Base-by-base conservation (phyloP, 2,888 invertebrate genomes). In the Lagria hirta region DNA sequence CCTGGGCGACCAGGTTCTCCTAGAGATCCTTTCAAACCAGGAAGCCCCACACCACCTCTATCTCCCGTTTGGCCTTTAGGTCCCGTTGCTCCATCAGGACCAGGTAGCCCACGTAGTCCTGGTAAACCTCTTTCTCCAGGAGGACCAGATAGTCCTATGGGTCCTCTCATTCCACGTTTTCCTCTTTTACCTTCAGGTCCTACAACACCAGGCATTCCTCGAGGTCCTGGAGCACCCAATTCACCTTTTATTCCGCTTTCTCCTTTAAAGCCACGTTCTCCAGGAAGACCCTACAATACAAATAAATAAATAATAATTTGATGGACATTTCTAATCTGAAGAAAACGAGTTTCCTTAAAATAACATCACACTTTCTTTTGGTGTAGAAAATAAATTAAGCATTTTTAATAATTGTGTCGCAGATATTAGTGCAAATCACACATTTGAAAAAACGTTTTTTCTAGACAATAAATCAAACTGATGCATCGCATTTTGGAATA, bases 141-240 rank as follows among this genome's bases (percentile, higher is more conserved):
- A 8, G 85, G 81, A 2, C 88, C 88, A n/a, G 77, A 61, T 33
- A 79, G 76, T 1, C 89, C 88, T 4, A 81, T 77, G 0, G 87
- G 84, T n/a, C 89, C 88, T 47, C 85, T 74, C 58, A 83, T 78
- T 1, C 89, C 88, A 48, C 87, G 74, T 64, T 88, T 88, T 1
- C 90, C 90, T 43, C 88, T 78, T 73, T 89, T 90, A 2, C 87
- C 90, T 64, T 89, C 86, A 1, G 83, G 78, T 1, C 90, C 91
- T 3, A 80, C 68, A 3, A 78, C 74, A 1, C 91, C 90, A 1
- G 87, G 86, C 5, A 86, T 61, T 12, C 90, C 90, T 51, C 88
- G 75, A 2, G 86, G 84, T 1, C 91, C 90, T 1, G 80, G 73
- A 1, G 75, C 69, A 3, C 91, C 91, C 4, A 72, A 55, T 69